Percentiles rank a stretch among this genome's conserved stretches.
These are phyloP conservation scores for Enoplosus armatus DNA, from an alignment of 2,797 vertebrate species.

Conservation along the genomic window DNA sequence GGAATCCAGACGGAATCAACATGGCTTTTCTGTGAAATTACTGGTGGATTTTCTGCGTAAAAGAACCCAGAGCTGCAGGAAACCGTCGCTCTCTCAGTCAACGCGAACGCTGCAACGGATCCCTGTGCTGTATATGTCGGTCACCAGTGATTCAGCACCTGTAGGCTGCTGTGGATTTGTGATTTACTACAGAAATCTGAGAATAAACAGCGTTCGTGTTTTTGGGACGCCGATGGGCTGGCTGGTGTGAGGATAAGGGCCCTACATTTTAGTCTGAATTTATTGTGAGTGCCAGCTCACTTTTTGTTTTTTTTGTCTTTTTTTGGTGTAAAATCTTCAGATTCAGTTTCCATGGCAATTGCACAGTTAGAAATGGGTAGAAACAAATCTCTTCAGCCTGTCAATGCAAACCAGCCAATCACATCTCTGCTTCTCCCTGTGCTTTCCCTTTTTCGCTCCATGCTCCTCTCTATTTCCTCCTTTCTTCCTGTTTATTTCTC, in stretches of 20 bases:
- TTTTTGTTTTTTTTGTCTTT: too few relatives aligned
- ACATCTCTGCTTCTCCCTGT: neutral
- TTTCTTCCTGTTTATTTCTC: neutral
- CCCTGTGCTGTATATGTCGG: too few relatives aligned
- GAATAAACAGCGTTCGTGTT: neutral
- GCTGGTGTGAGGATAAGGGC: neutral
- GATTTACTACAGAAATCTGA: neutral
- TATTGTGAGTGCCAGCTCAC: slow-evolving; percentile 18
- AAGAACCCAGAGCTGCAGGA: neutral
- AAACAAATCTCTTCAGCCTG: slow-evolving; percentile 23
- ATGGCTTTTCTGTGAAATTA: too few relatives aligned
- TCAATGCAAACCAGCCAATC: slow-evolving; percentile 17
- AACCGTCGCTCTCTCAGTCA: neutral
- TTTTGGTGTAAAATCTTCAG: slow-evolving; percentile 63
- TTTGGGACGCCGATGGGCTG: neutral
- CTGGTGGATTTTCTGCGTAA: neutral
- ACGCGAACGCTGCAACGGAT: neutral
- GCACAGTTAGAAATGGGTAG: slow-evolving; percentile 48
- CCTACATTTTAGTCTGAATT: slow-evolving; percentile 18
- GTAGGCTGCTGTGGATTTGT: neutral
- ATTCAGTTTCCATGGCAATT: slow-evolving; percentile 80
- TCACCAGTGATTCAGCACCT: neutral
- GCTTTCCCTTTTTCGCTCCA: neutral
- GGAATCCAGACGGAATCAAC: too few relatives aligned
- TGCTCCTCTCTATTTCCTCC: neutral